Conservation (phyloP, 2,888 invertebrate species). For the Toxonevra muliebris region DNA sequence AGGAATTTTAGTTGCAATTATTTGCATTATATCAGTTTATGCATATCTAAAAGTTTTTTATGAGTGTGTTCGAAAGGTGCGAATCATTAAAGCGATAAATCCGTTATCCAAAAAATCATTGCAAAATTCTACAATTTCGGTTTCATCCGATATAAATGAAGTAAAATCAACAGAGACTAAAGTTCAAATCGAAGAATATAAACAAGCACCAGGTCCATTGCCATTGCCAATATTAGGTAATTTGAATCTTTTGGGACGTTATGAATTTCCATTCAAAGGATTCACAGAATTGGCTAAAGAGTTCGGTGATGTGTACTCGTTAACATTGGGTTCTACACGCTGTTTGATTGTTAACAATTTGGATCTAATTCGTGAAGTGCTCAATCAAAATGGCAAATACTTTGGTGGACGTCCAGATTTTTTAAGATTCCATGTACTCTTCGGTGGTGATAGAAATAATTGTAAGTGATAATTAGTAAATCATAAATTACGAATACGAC, state of each 20-base stretch:
- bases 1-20: slow-evolving; percentile 36
- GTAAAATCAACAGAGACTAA: not conserved
- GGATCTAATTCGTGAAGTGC: slow-evolving; percentile 75
- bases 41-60: slow-evolving; percentile 47
- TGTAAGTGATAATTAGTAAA: slow-evolving; percentile 72
- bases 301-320: slow-evolving; percentile 77
- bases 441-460: slow-evolving; percentile 84
- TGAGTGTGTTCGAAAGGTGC: slow-evolving; percentile 45
- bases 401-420: slow-evolving; percentile 87
- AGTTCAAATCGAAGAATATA: slow-evolving; percentile 35
- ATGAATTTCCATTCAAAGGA: slow-evolving; percentile 75
- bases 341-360: slow-evolving; percentile 82
- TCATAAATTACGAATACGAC: not conserved
- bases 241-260: slow-evolving; percentile 72
- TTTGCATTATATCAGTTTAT: slow-evolving; percentile 40
- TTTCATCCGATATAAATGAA: not conserved
- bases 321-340: slow-evolving; percentile 73
- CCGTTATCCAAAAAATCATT: slow-evolving; percentile 11
- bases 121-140: not conserved
- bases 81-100: slow-evolving; percentile 30
- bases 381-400: slow-evolving; percentile 80
- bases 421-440: slow-evolving; percentile 79
- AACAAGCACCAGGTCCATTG: slow-evolving; percentile 72
- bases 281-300: slow-evolving; percentile 74
- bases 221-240: slow-evolving; percentile 77